phyloP scores from a whole-genome alignment of 2,888 invertebrate genomes.

The Cantharis rustica region DNA sequence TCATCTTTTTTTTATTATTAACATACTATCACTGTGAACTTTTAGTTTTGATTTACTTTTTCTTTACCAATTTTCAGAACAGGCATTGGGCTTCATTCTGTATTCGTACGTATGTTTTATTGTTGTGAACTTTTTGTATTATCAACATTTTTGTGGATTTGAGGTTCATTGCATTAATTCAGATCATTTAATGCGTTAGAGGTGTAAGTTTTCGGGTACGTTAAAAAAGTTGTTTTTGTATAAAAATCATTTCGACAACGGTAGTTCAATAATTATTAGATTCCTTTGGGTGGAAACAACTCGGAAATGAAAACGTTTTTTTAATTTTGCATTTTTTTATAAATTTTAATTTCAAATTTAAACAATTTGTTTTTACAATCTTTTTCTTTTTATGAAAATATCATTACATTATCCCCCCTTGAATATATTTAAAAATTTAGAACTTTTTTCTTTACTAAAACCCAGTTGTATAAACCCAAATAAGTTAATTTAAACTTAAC shows the following conservation, averaged over 20 bases:
- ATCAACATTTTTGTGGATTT: not conserved
- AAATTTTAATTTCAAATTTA: no score
- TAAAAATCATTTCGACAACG: not conserved
- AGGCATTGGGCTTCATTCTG: conserved; percentile 50
- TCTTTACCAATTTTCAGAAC: conserved; percentile 46
- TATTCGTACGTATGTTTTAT: conserved; percentile 44
- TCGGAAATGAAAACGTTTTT: no score
- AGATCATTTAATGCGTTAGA: not conserved
- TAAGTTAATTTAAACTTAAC: no score
- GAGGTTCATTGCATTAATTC: not conserved
- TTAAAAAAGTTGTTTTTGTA: not conserved
- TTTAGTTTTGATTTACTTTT: conserved; percentile 15
- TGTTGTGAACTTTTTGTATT: not conserved
- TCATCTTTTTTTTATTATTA: not conserved
- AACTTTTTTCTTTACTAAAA: no score
- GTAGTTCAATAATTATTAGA: no score
- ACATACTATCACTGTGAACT: conserved; percentile 16
- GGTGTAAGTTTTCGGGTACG: not conserved
- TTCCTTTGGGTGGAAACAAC: no score
- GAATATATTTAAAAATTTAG: no score
- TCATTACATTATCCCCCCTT: no score
- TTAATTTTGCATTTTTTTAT: no score
- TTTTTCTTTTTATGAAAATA: no score
- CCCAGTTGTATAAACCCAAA: no score
- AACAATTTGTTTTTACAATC: no score